Percentiles rank a stretch among this genome's conserved stretches.
Evolutionary conservation across 2,888 invertebrate species (phyloP).

Genomic region (Rhagium mordax): DNA sequence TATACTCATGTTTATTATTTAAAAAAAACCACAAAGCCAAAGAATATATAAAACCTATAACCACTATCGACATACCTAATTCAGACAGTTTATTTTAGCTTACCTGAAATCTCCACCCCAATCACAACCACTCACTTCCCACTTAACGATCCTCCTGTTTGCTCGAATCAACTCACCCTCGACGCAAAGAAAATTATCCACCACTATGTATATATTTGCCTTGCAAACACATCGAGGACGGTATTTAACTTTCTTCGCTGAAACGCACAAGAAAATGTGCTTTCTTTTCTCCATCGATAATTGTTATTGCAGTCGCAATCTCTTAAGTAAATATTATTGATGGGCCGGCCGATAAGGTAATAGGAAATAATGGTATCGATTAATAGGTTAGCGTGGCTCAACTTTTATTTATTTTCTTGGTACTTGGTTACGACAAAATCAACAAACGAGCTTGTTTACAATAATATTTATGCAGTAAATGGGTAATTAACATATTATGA

Average conservation of each 20-base stretch:
- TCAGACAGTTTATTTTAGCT: not conserved
- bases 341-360: not conserved
- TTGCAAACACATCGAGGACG: not conserved
- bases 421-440: not conserved
- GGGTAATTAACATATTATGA: not conserved
- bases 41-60: too few species aligned
- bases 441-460: not conserved
- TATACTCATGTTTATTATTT: too few species aligned
- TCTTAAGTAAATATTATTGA: constrained; percentile 2
- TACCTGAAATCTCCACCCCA: not conserved
- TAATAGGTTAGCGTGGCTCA: not conserved
- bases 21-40: too few species aligned
- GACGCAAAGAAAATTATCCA: not conserved
- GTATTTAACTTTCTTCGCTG: constrained; percentile 2
- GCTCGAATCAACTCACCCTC: not conserved
- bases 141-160: not conserved
- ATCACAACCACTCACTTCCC: not conserved
- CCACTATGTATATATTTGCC: not conserved
- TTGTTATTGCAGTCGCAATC: constrained; percentile 1
- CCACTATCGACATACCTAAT: not conserved
- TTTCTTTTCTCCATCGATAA: constrained; percentile 2
- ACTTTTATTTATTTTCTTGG: not conserved
- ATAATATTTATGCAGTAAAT: not conserved
- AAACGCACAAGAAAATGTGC: not conserved
- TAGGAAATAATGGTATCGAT: constrained; percentile 2